Conservation (phyloP, 2,113 vertebrate species). For the Pseudopodoces humilis region DNA sequence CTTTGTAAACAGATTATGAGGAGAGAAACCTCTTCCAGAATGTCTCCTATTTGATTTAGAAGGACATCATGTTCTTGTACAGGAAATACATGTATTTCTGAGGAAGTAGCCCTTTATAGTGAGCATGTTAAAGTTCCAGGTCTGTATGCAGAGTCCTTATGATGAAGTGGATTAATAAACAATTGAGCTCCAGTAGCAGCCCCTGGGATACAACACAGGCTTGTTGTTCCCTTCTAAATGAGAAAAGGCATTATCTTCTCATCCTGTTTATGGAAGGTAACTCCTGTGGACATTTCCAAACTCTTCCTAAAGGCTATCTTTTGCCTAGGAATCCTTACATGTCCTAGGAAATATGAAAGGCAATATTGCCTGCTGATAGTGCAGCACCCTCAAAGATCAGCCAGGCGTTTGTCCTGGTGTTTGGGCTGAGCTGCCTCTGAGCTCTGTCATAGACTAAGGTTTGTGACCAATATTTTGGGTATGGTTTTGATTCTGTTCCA, state of each 20-base stretch:
- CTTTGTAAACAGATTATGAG: background rate
- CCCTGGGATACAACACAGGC: background rate
- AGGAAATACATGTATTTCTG: background rate
- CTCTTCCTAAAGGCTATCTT: background rate
- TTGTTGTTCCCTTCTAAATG: background rate
- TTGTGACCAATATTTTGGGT: background rate
- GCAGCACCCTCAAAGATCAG: background rate
- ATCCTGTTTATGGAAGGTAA: background rate
- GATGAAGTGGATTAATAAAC: background rate
- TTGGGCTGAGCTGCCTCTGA: background rate
- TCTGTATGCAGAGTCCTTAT: background rate
- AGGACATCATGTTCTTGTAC: background rate
- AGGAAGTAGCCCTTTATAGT: background rate
- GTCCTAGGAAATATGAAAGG: background rate
- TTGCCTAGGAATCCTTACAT: background rate
- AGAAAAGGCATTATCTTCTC: background rate
- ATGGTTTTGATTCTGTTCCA: background rate
- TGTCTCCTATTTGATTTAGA: background rate
- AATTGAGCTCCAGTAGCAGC: background rate
- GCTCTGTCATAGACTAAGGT: background rate
- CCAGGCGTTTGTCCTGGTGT: accelerated
- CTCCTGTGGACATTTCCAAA: background rate
- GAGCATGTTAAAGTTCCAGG: background rate
- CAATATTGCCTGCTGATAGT: background rate
- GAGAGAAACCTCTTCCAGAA: background rate